phyloP scores from a whole-genome alignment of 2,888 invertebrate genomes.

The Eurytoma californica region DNA sequence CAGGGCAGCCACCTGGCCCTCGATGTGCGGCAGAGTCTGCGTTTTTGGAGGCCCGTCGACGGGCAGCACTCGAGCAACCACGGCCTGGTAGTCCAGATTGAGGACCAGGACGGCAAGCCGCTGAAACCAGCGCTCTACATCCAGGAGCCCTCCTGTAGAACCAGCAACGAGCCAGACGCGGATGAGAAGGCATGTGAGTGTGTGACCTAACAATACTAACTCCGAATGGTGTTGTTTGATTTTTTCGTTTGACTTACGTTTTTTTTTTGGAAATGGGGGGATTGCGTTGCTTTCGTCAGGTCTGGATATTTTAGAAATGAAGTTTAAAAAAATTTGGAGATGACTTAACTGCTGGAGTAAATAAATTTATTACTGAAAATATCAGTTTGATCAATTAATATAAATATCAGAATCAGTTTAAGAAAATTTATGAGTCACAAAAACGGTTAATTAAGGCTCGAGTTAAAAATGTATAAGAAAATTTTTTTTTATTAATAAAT shows the following conservation, averaged over 20 bases:
- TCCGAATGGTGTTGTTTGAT: conserved; percentile 57
- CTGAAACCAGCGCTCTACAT: conserved; percentile 77
- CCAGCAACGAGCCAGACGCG: conserved; percentile 60
- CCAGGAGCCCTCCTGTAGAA: conserved; percentile 70
- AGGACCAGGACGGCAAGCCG: conserved; percentile 78
- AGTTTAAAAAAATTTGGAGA: too few relatives aligned
- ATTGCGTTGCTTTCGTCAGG: not conserved
- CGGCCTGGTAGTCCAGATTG: conserved; percentile 78
- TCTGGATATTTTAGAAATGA: too few relatives aligned
- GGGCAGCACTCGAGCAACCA: conserved; percentile 70
- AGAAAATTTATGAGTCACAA: too few relatives aligned
- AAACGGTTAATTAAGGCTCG: too few relatives aligned
- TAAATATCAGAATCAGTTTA: too few relatives aligned
- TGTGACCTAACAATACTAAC: conserved; percentile 74
- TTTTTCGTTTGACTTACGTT: conserved; percentile 11
- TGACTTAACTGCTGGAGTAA: too few relatives aligned
- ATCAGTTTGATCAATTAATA: too few relatives aligned
- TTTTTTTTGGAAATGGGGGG: not conserved
- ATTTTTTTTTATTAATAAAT: too few relatives aligned
- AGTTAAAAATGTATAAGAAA: too few relatives aligned
- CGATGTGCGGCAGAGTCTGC: conserved; percentile 68
- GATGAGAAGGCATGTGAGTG: conserved; percentile 75
- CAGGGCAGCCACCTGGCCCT: conserved; percentile 68
- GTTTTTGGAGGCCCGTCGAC: conserved; percentile 67
- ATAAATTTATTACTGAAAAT: too few relatives aligned